Conservation (phyloP, 2,797 vertebrate species). For the Artibeus lituratus region DNA sequence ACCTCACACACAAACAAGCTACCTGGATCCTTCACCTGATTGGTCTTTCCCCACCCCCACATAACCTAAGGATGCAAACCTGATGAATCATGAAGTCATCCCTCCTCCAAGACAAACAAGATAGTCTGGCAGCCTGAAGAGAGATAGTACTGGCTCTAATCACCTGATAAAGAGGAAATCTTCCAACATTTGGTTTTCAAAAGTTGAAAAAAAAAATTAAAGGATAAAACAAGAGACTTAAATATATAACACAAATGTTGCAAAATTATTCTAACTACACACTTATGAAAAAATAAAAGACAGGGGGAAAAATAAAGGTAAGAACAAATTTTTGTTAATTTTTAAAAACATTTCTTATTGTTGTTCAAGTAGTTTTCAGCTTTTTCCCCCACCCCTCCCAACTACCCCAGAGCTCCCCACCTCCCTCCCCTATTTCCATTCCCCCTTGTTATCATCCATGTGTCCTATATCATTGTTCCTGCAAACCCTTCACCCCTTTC, state of each 20-base stretch:
- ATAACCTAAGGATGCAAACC: not conserved
- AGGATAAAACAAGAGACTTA: not conserved
- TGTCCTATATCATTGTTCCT: too few species aligned
- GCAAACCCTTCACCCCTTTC: too few species aligned
- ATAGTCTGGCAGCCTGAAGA: not conserved
- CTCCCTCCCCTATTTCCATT: too few species aligned
- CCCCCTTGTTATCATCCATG: too few species aligned
- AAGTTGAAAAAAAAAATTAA: not conserved
- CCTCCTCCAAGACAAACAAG: not conserved
- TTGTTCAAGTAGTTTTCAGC: too few species aligned
- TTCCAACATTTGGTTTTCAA: not conserved
- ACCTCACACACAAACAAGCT: not conserved
- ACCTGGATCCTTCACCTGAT: not conserved
- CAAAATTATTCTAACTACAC: not conserved
- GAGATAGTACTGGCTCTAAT: not conserved
- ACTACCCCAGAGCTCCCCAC: too few species aligned
- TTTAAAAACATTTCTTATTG: too few species aligned
- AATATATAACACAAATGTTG: not conserved
- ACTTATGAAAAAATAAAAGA: not conserved
- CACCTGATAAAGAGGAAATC: not conserved
- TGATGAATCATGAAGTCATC: not conserved
- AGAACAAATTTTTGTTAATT: not conserved
- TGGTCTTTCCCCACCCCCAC: not conserved
- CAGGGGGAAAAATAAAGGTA: not conserved
- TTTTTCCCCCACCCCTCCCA: too few species aligned